These are phyloP conservation scores for Pantala flavescens DNA, from an alignment of 1,140 invertebrate genomes.

Conservation along the genomic window DNA sequence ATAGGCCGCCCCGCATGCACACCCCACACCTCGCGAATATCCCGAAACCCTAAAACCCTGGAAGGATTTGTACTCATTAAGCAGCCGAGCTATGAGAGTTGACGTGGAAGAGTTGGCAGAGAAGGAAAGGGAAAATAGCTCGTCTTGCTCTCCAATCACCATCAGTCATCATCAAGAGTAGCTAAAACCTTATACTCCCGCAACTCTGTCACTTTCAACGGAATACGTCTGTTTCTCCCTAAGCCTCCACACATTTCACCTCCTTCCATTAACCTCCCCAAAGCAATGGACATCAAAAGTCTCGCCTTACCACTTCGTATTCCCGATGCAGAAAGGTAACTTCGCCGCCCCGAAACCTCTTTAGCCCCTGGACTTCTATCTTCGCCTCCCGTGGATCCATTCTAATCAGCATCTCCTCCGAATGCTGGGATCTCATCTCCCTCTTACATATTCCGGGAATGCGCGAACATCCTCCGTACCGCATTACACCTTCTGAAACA, in stretches of 20 bases:
- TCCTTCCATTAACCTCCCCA: background rate
- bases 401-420: no score
- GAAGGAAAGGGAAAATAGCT: background rate
- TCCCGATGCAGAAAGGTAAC: background rate
- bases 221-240: background rate
- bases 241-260: background rate
- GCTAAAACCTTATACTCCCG: background rate
- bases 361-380: no score
- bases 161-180: background rate
- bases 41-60: background rate
- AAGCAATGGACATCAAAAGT: background rate
- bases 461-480: no score
- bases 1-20: background rate
- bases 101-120: background rate
- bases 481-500: no score
- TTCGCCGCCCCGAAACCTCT: no score
- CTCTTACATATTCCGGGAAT: no score
- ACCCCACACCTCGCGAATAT: background rate
- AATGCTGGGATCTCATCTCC: no score
- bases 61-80: conserved; percentile 10
- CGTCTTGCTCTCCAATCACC: background rate
- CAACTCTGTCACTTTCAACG: background rate
- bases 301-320: background rate
- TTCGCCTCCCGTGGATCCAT: no score
- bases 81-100: background rate